Evolutionary conservation across 2,797 vertebrate genomes (phyloP).

Genomic region (Toxotes lorentzi): DNA sequence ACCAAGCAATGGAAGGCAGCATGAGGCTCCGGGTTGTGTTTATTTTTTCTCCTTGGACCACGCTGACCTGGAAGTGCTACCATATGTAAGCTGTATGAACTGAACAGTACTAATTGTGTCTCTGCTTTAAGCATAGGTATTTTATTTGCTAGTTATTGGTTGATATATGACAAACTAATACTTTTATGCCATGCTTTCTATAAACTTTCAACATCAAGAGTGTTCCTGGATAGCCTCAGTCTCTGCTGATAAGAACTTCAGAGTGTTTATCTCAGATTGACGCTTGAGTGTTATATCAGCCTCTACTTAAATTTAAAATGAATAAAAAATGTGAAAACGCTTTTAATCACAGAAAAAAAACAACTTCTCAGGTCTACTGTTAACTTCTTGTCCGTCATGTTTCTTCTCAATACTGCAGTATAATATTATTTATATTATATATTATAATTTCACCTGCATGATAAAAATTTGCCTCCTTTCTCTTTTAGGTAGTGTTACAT

Average conservation of each 20-base stretch:
- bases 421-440: too few relatives aligned
- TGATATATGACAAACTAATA: not conserved
- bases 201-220: conserved; percentile 42
- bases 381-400: too few relatives aligned
- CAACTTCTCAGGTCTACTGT: too few relatives aligned
- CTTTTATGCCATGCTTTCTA: conserved; percentile 41
- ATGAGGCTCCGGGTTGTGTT: conserved; percentile 27
- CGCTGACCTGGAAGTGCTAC: conserved; percentile 36
- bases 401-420: too few relatives aligned
- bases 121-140: not conserved
- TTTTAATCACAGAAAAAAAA: not conserved
- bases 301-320: not conserved
- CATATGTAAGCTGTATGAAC: conserved; percentile 15
- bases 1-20: conserved; percentile 21
- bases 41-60: conserved; percentile 25
- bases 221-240: not conserved
- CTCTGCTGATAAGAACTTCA: not conserved
- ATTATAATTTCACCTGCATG: too few relatives aligned
- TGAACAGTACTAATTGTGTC: conserved; percentile 4
- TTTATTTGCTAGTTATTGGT: not conserved
- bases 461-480: too few relatives aligned
- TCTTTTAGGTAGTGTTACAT: too few relatives aligned
- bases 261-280: not conserved
- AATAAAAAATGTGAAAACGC: not conserved
- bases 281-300: not conserved